Evolutionary conservation across 2,113 vertebrate species (phyloP).

Genomic region (Mustela nigripes): DNA sequence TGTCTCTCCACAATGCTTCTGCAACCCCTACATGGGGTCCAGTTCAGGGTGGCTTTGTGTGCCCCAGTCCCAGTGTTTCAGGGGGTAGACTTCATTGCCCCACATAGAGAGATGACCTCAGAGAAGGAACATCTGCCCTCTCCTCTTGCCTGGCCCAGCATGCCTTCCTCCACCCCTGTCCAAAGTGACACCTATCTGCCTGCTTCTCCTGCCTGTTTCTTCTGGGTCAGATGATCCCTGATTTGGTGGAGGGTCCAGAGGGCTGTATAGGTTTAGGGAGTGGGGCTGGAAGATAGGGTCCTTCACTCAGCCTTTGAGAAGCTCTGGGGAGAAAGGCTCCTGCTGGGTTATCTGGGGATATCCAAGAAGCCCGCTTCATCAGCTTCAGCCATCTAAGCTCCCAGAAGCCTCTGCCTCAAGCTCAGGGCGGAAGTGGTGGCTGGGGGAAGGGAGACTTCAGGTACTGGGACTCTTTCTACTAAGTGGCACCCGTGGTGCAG

Average conservation of each 20-base stretch:
- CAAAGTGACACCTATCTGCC: not conserved
- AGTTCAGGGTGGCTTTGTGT: not conserved
- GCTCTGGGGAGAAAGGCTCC: not conserved
- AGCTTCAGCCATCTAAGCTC: slow-evolving; percentile 57
- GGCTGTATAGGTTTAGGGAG: not conserved
- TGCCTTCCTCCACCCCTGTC: not conserved
- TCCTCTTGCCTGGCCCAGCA: not conserved
- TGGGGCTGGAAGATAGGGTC: not conserved
- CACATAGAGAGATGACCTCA: not conserved
- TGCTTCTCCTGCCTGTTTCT: slow-evolving; percentile 18
- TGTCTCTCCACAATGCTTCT: not conserved
- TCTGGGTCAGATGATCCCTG: slow-evolving; percentile 31
- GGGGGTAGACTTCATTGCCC: too few species aligned
- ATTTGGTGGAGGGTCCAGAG: not conserved
- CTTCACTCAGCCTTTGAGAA: not conserved
- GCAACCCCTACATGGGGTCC: not conserved
- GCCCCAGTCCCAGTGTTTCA: not conserved
- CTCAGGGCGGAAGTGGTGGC: slow-evolving; percentile 75
- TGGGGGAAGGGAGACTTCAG: slow-evolving; percentile 76
- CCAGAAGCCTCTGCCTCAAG: slow-evolving; percentile 66
- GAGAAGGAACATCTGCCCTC: not conserved
- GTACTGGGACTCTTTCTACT: slow-evolving; percentile 54
- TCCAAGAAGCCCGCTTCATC: not conserved
- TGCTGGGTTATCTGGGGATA: not conserved
- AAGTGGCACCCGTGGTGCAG: slow-evolving; percentile 60